Percentiles rank a stretch among this genome's conserved stretches.
phyloP scores from a whole-genome alignment of 2,113 vertebrate genomes.

The Speoplatyrhinus poulsoni region DNA sequence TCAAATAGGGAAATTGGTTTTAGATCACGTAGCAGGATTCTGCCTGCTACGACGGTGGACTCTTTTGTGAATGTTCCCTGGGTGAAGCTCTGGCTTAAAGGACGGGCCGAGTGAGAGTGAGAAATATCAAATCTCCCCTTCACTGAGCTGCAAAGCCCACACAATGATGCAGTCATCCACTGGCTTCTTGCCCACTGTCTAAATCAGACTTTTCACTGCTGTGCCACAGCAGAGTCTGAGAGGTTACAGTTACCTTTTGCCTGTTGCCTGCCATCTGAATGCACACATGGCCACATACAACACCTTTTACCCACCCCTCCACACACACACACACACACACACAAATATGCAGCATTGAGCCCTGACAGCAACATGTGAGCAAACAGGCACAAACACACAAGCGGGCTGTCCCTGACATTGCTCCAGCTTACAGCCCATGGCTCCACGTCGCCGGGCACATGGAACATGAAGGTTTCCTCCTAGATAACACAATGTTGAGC shows the following conservation, averaged over 20 bases:
- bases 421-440: conserved; percentile 1
- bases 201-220: conserved; percentile 58
- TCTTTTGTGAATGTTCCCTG: conserved; percentile 69
- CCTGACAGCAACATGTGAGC: not conserved
- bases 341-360: conserved; percentile 17
- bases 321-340: not conserved
- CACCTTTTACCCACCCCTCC: conserved; percentile 11
- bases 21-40: conserved; percentile 75
- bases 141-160: conserved; percentile 66
- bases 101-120: conserved; percentile 58
- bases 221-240: conserved; percentile 1
- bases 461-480: conserved; percentile 25
- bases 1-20: conserved; percentile 80
- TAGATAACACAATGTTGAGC: conserved; percentile 33
- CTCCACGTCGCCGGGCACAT: conserved; percentile 47
- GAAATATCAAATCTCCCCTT: conserved; percentile 73
- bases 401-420: conserved; percentile 40
- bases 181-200: conserved; percentile 61
- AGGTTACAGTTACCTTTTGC: too few relatives aligned
- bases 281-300: conserved; percentile 15
- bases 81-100: conserved; percentile 67
- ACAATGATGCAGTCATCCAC: conserved; percentile 65
- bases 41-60: conserved; percentile 60
- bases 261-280: too few relatives aligned
- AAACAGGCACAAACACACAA: conserved; percentile 21